A percentile compares a stretch with the other conserved stretches of the same genome.
phyloP scores from a whole-genome alignment of 2,113 vertebrate genomes.

The zebrafish (Danio rerio) region DNA sequence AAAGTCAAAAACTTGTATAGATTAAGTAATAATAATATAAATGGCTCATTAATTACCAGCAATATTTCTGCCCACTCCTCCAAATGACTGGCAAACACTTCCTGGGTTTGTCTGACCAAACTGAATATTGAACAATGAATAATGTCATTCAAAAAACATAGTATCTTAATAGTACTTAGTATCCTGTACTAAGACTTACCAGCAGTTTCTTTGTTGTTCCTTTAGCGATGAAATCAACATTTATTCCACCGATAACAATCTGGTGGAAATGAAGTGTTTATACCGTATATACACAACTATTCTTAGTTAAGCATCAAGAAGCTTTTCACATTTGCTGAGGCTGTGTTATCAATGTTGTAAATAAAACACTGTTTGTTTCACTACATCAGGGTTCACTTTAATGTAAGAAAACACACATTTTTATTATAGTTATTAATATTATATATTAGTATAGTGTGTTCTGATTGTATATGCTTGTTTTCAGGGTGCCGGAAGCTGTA shows the following conservation, averaged over 20 bases:
- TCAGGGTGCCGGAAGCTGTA: no score
- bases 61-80: conserved; percentile 89
- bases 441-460: no score
- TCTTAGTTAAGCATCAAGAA: background rate
- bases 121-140: conserved; percentile 65
- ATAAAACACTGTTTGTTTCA: no score
- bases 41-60: conserved; percentile 75
- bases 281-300: background rate
- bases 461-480: no score
- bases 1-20: background rate
- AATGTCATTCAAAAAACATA: background rate
- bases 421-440: no score
- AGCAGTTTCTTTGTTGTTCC: conserved; percentile 74
- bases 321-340: no score
- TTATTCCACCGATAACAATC: conserved; percentile 89
- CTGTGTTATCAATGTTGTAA: no score
- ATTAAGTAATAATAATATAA: background rate
- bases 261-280: conserved; percentile 62
- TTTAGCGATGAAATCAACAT: conserved; percentile 89
- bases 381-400: no score
- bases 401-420: no score
- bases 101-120: conserved; percentile 86
- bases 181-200: conserved; percentile 68
- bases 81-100: conserved; percentile 83
- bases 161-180: background rate